Base-by-base conservation (phyloP, 2,113 vertebrate species). In the Toxotes chatareus region DNA sequence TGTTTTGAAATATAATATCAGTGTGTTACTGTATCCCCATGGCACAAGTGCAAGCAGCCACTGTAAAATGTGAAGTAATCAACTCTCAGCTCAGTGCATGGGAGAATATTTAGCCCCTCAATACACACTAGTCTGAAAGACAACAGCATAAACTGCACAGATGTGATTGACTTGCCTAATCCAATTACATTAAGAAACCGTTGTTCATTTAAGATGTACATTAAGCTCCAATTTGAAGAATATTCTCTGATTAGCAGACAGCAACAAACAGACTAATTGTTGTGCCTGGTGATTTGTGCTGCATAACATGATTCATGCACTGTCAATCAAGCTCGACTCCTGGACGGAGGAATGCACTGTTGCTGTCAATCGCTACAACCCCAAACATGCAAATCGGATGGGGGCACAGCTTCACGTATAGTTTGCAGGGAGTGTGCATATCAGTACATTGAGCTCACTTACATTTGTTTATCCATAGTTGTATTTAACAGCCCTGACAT, bases 401-500 rank as follows among this genome's bases (percentile, higher is more conserved):
- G 12, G 59, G 79, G 36, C 51, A 51, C 51, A 21, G 77, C 73
- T 55, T 21, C 47, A 73, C n/a, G 19, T 84, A 76, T 19, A 14
- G 5, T 31, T 47, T 71, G 66, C 56, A 47, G 46, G 42, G 6
- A 51, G 68, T 69, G 79, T 82, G 65, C 85, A 67, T 73, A 78
- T 88, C 73, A 17, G 67, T 78, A 32, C 61, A 80, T 82, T 88
- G 86, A 83, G 85, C 82, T 64, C 1, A 53, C 79, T 87, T 84
- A 65, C 83, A 79, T 88, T 90, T 91, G 85, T 91, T 91, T 90
- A 86, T 86, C 89, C 67, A 71, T 70, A 83, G 82, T 86, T 93
- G 90, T 91, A 86, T 94, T 95, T 95, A 96, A 94, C 88, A 93
- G 86, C 93, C 93, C 91, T 97, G 95, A 96, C 95, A 97, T 97